Evolutionary conservation across 2,797 vertebrate genomes (phyloP).

Genomic region (Chelonia mydas): DNA sequence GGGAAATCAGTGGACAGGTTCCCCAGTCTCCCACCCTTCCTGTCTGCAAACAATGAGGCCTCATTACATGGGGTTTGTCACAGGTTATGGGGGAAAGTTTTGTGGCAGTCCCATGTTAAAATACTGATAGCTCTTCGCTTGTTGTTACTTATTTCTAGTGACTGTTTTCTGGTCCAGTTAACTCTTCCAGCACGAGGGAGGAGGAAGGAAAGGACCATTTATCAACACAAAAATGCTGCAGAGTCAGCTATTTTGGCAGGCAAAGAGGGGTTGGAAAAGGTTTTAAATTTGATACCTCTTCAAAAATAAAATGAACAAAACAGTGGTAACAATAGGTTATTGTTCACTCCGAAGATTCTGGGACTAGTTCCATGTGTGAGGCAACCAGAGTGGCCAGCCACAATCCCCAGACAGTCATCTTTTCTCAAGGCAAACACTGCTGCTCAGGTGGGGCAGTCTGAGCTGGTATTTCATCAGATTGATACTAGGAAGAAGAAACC

Average conservation of each 20-base stretch:
- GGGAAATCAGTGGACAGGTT: slow-evolving; percentile 52
- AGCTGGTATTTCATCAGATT: neutral
- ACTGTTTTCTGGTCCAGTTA: neutral
- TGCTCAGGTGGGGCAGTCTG: neutral
- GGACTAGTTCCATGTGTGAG: neutral
- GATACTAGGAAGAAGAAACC: neutral
- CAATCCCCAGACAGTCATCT: slow-evolving; percentile 1
- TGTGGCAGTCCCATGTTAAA: neutral
- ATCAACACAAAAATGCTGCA: neutral
- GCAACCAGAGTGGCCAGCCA: neutral
- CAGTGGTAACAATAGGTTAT: neutral
- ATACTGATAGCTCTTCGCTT: neutral
- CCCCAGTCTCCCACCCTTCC: slow-evolving; percentile 58
- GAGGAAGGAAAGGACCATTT: neutral
- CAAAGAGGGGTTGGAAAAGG: neutral
- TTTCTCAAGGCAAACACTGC: neutral
- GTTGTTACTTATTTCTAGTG: neutral
- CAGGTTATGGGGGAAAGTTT: neutral
- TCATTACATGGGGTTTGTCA: slow-evolving; percentile 1
- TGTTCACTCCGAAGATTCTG: neutral
- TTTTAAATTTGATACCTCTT: slow-evolving; percentile 2
- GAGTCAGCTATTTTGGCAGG: neutral
- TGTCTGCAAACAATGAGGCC: neutral
- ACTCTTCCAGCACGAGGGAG: neutral
- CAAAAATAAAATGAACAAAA: slow-evolving; percentile 1